phyloP scores from a whole-genome alignment of 35 echinoderm and acorn worm species.

The Stichopus chloronotus region DNA sequence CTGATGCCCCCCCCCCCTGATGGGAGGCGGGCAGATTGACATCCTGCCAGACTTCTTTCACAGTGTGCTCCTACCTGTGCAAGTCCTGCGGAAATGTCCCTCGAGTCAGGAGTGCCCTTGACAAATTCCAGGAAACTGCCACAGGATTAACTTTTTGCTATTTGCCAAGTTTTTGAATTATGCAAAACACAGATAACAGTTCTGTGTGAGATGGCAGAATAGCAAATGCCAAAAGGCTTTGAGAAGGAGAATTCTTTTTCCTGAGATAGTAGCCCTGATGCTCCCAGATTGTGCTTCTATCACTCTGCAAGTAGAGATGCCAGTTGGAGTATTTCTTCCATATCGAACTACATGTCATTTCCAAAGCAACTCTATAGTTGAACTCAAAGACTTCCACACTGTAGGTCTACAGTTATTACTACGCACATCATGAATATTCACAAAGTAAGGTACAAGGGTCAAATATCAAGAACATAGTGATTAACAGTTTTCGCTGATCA shows the following conservation, averaged over 20 bases:
- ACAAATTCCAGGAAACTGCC: neutral
- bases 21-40: neutral
- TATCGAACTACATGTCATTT: neutral
- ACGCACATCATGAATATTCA: no score
- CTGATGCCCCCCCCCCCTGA: neutral
- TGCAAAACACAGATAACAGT: neutral
- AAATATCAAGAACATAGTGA: no score
- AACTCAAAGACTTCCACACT: no score
- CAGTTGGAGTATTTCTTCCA: neutral
- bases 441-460: no score
- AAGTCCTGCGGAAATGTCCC: neutral
- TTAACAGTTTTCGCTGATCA: no score
- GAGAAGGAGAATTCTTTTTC: neutral
- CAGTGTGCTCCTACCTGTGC: neutral
- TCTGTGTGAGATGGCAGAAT: neutral
- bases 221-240: no score
- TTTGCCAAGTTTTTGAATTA: neutral
- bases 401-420: no score
- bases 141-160: neutral
- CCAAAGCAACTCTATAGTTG: no score
- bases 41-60: neutral
- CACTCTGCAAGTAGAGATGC: neutral
- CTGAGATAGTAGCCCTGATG: neutral
- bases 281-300: neutral
- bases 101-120: neutral